These are phyloP conservation scores for Torymus tubicola DNA, from an alignment of 2,888 invertebrate genomes.

Conservation along the genomic window DNA sequence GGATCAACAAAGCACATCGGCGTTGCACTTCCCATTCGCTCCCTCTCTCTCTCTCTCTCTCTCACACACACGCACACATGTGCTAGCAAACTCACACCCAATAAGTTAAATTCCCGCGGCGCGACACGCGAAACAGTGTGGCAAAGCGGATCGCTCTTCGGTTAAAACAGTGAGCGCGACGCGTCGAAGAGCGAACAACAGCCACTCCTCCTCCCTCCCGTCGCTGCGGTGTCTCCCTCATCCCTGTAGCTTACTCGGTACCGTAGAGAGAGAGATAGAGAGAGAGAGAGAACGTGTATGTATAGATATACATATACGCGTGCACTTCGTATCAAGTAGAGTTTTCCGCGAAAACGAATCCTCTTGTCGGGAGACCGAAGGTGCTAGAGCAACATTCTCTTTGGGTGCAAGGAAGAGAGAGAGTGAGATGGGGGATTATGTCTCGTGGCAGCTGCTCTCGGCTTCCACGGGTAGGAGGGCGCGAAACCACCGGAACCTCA, in stretches of 20 bases:
- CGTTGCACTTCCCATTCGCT: background rate
- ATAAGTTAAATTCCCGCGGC: slow-evolving; percentile 22
- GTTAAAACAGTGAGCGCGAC: background rate
- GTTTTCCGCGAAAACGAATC: background rate
- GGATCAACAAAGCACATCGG: background rate
- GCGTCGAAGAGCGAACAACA: background rate
- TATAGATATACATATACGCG: background rate
- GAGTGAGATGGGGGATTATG: background rate
- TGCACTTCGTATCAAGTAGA: background rate
- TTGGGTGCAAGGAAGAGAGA: background rate
- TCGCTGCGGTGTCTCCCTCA: background rate
- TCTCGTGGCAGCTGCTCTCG: slow-evolving; percentile 2
- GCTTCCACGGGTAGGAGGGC: background rate
- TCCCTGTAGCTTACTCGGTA: no score
- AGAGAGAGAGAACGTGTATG: no score
- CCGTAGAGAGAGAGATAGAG: no score
- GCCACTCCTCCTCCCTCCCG: background rate
- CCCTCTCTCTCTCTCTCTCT: no score
- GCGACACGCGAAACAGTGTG: background rate
- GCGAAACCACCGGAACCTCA: slow-evolving; percentile 37
- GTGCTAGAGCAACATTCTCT: no score
- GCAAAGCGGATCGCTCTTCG: slow-evolving; percentile 37
- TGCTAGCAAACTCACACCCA: background rate
- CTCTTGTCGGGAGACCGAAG: slow-evolving; percentile 17
- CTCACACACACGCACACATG: no score